Evolutionary conservation across 1,140 invertebrate species (phyloP), one percentile per base, ranked within the genome.

Genomic region (Diorhabda elongata): DNA sequence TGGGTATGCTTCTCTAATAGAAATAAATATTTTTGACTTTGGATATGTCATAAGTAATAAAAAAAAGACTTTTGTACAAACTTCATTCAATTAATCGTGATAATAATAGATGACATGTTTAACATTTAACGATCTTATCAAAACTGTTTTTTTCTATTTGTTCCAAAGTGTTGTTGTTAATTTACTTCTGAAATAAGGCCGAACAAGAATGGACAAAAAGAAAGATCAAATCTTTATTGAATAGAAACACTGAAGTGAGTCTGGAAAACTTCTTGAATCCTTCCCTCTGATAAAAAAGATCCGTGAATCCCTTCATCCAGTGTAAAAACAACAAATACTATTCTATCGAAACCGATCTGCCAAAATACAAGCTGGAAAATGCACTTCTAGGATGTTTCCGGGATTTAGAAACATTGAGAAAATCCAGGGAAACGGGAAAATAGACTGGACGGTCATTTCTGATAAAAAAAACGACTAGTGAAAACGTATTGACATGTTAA

Each of bases 291-390:
- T 60, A 60, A 56, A 60, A 60, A 42, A 60, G 42, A 60, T 60
- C 58, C 11, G 8, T 11, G 58, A 60, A 64, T 52, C 47, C 47
- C 47, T 52, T 52, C 47, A 64, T 64, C 63, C 63, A 64, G 45
- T 64, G 63, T 64, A 57, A 64, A 64, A 64, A 64, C 63, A 64
- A 64, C 63, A 64, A 64, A 64, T 64, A 64, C 8, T n/a, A 47
- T 44, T 44, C 45, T 64, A 64, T 64, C 63, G 52, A 64, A 56
- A 64, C 63, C 63, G 43, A 64, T 64, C 63, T 64, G 63, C 63
- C 63, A 42, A 64, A 64, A 56, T 64, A 64, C 63, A 64, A 64
- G 63, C 63, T 64, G 58, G 52, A 64, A 64, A 64, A 64, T 52
- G 52, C 63, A 64, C 63, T 64, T 11, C 45, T 64, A 45, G 63